Evolutionary conservation across 1,140 invertebrate genomes (phyloP).

Genomic region (Lysiphlebus fabarum): DNA sequence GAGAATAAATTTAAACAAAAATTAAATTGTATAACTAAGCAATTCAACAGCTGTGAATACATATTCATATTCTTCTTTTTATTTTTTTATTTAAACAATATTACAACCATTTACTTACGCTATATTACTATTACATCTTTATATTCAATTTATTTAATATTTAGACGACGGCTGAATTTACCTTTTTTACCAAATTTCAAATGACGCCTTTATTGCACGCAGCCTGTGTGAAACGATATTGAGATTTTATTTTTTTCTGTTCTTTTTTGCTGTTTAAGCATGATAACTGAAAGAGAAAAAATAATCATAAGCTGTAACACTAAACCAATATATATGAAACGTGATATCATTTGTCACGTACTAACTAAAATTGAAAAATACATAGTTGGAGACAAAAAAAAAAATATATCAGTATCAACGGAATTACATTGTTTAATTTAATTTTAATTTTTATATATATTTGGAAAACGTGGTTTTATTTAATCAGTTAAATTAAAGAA

Average conservation of each 20-base stretch:
- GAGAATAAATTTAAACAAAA: not conserved
- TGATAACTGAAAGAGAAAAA: not conserved
- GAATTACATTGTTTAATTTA: too few species aligned
- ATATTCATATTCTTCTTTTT: slow-evolving; percentile 33
- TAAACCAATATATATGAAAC: too few species aligned
- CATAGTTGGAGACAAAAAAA: too few species aligned
- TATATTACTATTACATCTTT: slow-evolving; percentile 14
- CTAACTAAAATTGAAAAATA: too few species aligned
- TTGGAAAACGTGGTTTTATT: too few species aligned
- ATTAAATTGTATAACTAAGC: slow-evolving; percentile 10
- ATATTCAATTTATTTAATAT: slow-evolving; percentile 13
- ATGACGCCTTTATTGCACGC: slow-evolving; percentile 11
- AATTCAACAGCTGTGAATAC: slow-evolving; percentile 31
- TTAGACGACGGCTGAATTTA: not conserved
- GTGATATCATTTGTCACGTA: too few species aligned
- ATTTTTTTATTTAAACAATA: slow-evolving; percentile 15
- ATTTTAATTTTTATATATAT: too few species aligned
- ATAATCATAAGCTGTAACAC: too few species aligned
- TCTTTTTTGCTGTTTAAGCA: slow-evolving; percentile 1
- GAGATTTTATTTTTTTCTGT: slow-evolving; percentile 5
- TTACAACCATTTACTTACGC: slow-evolving; percentile 2
- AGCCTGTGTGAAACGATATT: slow-evolving; percentile 18
- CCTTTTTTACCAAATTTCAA: slow-evolving; percentile 10
- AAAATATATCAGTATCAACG: too few species aligned
- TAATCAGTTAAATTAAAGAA: too few species aligned